These are phyloP conservation scores for Spondyliosoma cantharus DNA, from an alignment of 2,797 vertebrate species.

Conservation along the genomic window DNA sequence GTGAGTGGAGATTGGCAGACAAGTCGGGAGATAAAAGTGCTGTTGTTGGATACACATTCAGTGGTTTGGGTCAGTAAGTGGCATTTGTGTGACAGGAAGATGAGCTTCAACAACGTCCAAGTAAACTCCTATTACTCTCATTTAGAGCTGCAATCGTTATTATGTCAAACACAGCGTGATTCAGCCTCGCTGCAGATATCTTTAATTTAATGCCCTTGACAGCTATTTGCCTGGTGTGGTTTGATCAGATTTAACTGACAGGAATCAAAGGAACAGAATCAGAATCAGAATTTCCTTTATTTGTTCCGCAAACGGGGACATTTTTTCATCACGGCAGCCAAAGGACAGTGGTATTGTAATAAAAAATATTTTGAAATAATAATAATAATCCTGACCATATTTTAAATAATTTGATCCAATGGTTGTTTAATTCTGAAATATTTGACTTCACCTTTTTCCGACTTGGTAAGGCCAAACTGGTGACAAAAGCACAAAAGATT, in stretches of 20 bases:
- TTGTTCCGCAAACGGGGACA: no score
- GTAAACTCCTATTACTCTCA: neutral
- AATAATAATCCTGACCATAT: no score
- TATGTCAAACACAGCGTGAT: neutral
- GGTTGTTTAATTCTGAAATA: neutral
- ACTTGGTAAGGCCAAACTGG: neutral
- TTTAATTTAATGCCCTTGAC: neutral
- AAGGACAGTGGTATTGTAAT: no score
- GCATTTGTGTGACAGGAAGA: constrained; percentile 46
- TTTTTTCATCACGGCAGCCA: no score
- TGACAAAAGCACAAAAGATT: neutral
- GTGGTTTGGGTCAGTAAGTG: constrained; percentile 29
- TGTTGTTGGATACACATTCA: constrained; percentile 42
- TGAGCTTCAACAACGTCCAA: neutral
- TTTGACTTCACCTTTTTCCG: neutral
- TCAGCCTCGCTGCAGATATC: neutral
- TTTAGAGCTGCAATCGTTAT: neutral
- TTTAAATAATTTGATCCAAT: neutral
- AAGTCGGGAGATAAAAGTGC: constrained; percentile 59
- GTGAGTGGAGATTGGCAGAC: constrained; percentile 63
- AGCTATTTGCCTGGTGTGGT: neutral
- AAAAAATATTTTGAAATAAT: no score
- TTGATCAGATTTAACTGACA: neutral
- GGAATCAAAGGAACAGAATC: neutral
- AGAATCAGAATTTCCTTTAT: no score